These are phyloP conservation scores for Trimorus sp. DNA, from an alignment of 2,888 invertebrate genomes.

Conservation along the genomic window DNA sequence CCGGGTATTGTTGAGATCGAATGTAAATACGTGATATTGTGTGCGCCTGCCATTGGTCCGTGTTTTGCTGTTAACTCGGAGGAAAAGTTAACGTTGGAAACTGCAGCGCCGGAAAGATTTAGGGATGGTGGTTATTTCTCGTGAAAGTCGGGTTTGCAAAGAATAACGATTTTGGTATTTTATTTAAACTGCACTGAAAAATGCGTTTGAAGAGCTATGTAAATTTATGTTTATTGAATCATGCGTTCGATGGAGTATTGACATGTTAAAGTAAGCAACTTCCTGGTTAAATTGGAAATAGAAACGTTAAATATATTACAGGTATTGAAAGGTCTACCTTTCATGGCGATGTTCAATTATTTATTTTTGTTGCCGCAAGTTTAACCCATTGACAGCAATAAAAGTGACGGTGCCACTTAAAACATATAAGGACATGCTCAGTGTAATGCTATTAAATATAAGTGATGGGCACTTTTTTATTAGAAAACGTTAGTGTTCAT, in stretches of 20 bases:
- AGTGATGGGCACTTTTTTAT: conserved; percentile 1
- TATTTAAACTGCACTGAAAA: conserved; percentile 33
- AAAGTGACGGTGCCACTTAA: no score
- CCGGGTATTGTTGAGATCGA: conserved; percentile 53
- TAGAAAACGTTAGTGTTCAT: background rate
- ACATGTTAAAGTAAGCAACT: conserved; percentile 13
- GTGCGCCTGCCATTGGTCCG: conserved; percentile 42
- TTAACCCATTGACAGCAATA: no score
- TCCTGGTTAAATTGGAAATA: conserved; percentile 5
- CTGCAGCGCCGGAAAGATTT: conserved; percentile 38
- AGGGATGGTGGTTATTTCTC: conserved; percentile 35
- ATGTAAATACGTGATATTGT: conserved; percentile 48
- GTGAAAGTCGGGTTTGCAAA: conserved; percentile 42
- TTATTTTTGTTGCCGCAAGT: background rate
- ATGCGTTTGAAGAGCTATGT: conserved; percentile 25
- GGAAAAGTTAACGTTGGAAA: conserved; percentile 49
- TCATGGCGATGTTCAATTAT: no score
- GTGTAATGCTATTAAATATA: background rate
- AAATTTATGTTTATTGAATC: conserved; percentile 38
- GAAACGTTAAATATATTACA: background rate
- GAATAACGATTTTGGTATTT: conserved; percentile 46
- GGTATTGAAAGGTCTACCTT: no score
- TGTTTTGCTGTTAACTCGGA: conserved; percentile 43
- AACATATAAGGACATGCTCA: no score
- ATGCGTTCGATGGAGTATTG: conserved; percentile 16